phyloP scores from a whole-genome alignment of 2,797 vertebrate species.

The Carapus acus region DNA sequence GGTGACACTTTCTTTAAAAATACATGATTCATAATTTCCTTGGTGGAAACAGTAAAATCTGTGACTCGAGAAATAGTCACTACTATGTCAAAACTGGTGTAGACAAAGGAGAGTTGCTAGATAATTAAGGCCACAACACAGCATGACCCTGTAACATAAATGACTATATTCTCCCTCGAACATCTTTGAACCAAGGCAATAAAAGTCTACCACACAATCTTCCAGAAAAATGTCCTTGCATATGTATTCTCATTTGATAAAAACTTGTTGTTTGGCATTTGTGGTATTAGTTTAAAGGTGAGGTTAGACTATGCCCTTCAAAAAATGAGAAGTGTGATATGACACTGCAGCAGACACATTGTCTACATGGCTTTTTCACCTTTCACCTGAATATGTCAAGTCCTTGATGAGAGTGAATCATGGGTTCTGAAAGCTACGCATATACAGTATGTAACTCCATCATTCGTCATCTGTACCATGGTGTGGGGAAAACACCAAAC shows the following conservation, averaged over 20 bases:
- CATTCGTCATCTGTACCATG: constrained; percentile 22
- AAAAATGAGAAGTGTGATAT: constrained; percentile 1
- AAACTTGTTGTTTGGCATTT: constrained; percentile 3
- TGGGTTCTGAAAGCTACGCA: constrained; percentile 5
- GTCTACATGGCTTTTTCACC: neutral
- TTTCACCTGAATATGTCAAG: constrained; percentile 2
- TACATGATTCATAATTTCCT: no score
- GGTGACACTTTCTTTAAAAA: neutral
- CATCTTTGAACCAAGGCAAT: no score
- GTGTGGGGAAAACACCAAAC: constrained; percentile 3
- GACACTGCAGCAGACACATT: neutral
- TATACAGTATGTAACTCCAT: neutral
- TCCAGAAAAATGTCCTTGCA: no score
- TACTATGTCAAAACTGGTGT: no score
- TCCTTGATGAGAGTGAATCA: neutral
- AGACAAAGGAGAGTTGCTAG: no score
- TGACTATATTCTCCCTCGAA: no score
- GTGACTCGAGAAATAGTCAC: no score
- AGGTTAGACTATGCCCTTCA: neutral
- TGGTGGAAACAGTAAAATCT: no score
- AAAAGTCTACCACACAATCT: no score
- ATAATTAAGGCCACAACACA: no score
- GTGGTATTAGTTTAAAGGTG: neutral
- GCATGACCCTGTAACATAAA: no score
- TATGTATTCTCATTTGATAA: constrained; percentile 8